phyloP scores from a whole-genome alignment of 2,888 invertebrate genomes.

The Syrphus vitripennis region DNA sequence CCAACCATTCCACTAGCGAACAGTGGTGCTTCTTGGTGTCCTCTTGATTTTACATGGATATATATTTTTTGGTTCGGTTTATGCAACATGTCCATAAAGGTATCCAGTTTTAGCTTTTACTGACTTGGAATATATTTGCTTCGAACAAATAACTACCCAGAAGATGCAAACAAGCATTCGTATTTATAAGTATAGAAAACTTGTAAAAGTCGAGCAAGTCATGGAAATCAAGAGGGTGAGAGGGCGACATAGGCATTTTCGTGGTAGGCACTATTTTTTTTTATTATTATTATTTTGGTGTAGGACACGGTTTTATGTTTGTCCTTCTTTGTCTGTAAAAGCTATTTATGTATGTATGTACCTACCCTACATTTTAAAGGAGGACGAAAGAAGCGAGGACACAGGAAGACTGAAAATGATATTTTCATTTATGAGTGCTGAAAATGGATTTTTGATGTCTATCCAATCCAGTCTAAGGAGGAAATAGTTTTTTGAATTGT shows the following conservation, averaged over 20 bases:
- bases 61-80: not conserved
- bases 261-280: slow-evolving; percentile 28
- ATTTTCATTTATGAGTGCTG: slow-evolving; percentile 57
- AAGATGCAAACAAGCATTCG: slow-evolving; percentile 27
- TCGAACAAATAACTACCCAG: slow-evolving; percentile 13
- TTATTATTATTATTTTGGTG: not conserved
- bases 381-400: slow-evolving; percentile 42
- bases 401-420: slow-evolving; percentile 49
- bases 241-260: slow-evolving; percentile 17
- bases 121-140: slow-evolving; percentile 29
- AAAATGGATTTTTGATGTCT: slow-evolving; percentile 48
- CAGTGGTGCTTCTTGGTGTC: slow-evolving; percentile 15
- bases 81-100: not conserved
- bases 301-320: slow-evolving; percentile 50
- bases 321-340: slow-evolving; percentile 45
- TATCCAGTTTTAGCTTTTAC: slow-evolving; percentile 31
- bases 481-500: slow-evolving; percentile 28
- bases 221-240: not conserved
- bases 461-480: slow-evolving; percentile 15
- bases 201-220: slow-evolving; percentile 3
- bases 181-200: not conserved
- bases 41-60: slow-evolving; percentile 42
- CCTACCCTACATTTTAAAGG: slow-evolving; percentile 47
- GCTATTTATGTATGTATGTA: slow-evolving; percentile 1
- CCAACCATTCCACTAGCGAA: not conserved